Percentiles rank a stretch among this genome's conserved stretches.
phyloP scores from a whole-genome alignment of 2,888 invertebrate genomes.

The Volucella inflata region DNA sequence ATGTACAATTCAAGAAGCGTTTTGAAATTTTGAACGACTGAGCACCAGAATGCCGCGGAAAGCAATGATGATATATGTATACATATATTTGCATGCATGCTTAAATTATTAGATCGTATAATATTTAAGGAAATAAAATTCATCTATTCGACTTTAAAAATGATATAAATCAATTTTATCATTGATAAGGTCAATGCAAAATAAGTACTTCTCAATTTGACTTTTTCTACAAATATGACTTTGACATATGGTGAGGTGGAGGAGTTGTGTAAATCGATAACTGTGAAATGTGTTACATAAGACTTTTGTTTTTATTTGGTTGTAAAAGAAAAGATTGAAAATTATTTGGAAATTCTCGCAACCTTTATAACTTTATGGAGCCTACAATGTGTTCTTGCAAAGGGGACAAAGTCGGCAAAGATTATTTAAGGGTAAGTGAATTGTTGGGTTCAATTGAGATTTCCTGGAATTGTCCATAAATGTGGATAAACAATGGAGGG shows the following conservation, averaged over 20 bases:
- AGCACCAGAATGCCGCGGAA: too few species aligned
- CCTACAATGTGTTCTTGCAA: slow-evolving; percentile 3
- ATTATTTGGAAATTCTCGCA: slow-evolving; percentile 52
- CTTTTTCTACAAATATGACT: neutral
- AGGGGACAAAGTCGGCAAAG: slow-evolving; percentile 17
- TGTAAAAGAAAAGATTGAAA: slow-evolving; percentile 59
- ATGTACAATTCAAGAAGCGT: too few species aligned
- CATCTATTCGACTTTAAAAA: neutral
- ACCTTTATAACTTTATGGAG: slow-evolving; percentile 40
- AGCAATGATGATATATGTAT: too few species aligned
- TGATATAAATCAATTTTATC: slow-evolving; percentile 60
- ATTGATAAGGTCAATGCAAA: slow-evolving; percentile 61
- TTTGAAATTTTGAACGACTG: too few species aligned
- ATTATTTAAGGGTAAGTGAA: slow-evolving; percentile 39
- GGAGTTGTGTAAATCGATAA: slow-evolving; percentile 45
- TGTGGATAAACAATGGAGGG: slow-evolving; percentile 28
- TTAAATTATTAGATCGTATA: neutral
- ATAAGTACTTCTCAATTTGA: neutral
- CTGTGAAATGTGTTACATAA: slow-evolving; percentile 46
- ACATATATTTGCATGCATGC: too few species aligned
- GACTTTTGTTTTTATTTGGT: slow-evolving; percentile 40
- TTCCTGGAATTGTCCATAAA: slow-evolving; percentile 22
- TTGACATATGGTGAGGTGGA: neutral
- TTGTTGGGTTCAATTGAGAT: slow-evolving; percentile 37
- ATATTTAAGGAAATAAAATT: neutral